A percentile compares a stretch with the other conserved stretches of the same genome.
Conservation (phyloP, 2,797 vertebrate species). For the Ciconia nigra region DNA sequence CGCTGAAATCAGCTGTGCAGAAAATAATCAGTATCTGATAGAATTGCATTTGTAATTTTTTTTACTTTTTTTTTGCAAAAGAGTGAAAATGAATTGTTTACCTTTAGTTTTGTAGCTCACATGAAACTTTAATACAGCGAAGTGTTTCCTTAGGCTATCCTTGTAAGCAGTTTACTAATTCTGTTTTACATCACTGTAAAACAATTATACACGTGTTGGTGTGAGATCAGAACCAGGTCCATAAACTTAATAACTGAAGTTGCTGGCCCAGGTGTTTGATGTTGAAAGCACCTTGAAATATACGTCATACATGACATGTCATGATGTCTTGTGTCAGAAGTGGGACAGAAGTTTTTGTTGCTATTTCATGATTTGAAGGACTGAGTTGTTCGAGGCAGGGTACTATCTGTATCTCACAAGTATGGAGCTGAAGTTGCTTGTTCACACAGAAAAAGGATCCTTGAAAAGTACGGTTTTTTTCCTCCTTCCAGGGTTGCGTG, state of each 20-base stretch:
- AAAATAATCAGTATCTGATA: not conserved
- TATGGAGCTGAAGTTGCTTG: not conserved
- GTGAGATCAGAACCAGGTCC: not conserved
- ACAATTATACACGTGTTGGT: not conserved
- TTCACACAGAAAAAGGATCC: not conserved
- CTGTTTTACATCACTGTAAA: not conserved
- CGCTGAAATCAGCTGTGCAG: not conserved
- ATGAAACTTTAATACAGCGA: not conserved
- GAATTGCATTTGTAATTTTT: not conserved
- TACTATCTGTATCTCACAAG: not conserved
- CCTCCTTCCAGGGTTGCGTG: not conserved
- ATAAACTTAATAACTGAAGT: not conserved
- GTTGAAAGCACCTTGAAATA: not conserved
- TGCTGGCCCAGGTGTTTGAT: not conserved
- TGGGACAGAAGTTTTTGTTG: not conserved
- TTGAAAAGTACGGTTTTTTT: not conserved
- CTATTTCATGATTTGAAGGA: not conserved
- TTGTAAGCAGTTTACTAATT: not conserved
- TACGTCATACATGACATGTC: rapidly evolving
- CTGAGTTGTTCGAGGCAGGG: not conserved
- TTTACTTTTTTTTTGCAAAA: rapidly evolving
- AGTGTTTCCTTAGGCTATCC: not conserved
- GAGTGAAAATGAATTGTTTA: not conserved
- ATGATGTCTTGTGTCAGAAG: not conserved
- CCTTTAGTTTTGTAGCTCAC: not conserved